Base-by-base conservation (phyloP, 1,140 invertebrate genomes). In the Asobara japonica region DNA sequence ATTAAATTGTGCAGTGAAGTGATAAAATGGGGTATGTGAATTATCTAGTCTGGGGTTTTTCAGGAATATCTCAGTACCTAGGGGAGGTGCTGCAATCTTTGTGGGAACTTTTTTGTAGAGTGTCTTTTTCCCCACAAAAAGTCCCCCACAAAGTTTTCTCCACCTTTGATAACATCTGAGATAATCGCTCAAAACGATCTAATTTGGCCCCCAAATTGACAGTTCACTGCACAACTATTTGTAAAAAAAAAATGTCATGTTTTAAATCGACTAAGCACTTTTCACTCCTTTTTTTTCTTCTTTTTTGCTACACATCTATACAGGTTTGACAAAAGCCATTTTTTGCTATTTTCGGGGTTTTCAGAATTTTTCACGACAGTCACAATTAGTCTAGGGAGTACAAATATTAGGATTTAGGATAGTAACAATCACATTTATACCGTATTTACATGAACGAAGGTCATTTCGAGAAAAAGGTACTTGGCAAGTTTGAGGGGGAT, bases 351-450 rank as follows among this genome's bases (percentile, higher is more conserved):
- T 36, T 36, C 11, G 31, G 5, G 31, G 5, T 36, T 36, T 36
- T 36, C 31, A 36, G 5, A 6, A 6, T 36, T 36, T 36, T 56
- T 25, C 45, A 75, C 61, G 65, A 77, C 67, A 73, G 75, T 78
- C 65, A 77, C 72, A 60, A 77, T 61, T 68, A 27, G 18, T 65
- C 66, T 77, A 76, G 66, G 64, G 62, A 79, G 66, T 78, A 78
- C 65, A 73, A 79, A 79, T 67, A 78, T 68, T 75, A 76, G 68
- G 68, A n/a, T n/a, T n/a, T n/a, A n/a, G n/a, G n/a, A 77, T 74
- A 72, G 73, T 78, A 77, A 36, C 60, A 38, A 71, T 73, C 61
- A 51, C 66, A 73, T 73, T 73, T 67, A 29, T 29, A 31, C 72
- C 62, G n/a, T 73, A 66, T 65, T 48, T 64, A 73, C 64, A 73